Evolutionary conservation across 2,888 invertebrate genomes (phyloP), one percentile per base, ranked within the genome.

Genomic region (Xestia sexstrigata): DNA sequence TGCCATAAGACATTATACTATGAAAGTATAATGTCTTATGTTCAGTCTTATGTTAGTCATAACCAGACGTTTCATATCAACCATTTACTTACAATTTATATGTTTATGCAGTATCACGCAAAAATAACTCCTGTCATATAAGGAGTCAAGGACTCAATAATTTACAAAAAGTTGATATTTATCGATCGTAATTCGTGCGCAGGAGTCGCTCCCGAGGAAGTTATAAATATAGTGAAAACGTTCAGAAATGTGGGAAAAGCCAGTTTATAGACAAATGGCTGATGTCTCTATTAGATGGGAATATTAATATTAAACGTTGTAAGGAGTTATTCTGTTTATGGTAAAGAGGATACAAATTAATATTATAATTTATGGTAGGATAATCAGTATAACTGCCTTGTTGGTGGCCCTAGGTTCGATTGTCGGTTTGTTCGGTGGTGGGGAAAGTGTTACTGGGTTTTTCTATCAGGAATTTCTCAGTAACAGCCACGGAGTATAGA

Each of bases 161-260:
- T 78, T 75, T 66, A 74, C 65, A 26, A 62, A 69, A 75, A 70
- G 42, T 82, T 77, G 4, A 78, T 76, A 70, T 72, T 84, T 84
- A 84, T 78, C 72, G 86, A 78, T 70, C 86, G 65, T 84, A 84
- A 85, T 58, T 81, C 9, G 52, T 55, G 74, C 68, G 76, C 85
- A 58, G 67, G 76, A 72, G 70, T 62, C 55, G 63, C 8, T 67
- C 26, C n/a, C 39, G 26, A 35, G 74, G 55, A 82, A 47, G 78
- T 58, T 70, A 30, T 76, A 85, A 76, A 74, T 83, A 62, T 83
- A 62, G 60, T 58, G 35, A 26, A 69, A 69, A 77, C 62, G 74
- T 70, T 71, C 81, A 70, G 45, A 72, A 81, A 76, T 42, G 55
- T 62, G 60, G 47, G 77, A 67, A 52, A 70, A 52, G 30, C 20